These are phyloP conservation scores for Haemorhous mexicanus DNA, from an alignment of 2,113 vertebrate species.

Conservation along the genomic window DNA sequence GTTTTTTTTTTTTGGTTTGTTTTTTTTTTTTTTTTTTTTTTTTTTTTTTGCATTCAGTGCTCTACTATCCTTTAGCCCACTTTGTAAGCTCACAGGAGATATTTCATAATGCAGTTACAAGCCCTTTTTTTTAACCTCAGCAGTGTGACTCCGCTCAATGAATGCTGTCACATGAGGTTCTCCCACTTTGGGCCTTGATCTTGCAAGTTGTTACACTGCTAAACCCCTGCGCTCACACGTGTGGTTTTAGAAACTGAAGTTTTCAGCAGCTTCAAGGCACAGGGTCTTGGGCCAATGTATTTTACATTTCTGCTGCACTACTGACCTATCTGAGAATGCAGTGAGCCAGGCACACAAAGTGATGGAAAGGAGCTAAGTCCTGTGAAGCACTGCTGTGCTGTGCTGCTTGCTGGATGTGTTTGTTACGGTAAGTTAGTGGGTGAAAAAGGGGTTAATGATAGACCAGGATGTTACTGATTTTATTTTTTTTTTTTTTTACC, in stretches of 20 bases:
- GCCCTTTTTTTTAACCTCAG: not conserved
- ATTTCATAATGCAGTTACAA: not conserved
- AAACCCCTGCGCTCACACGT: not conserved
- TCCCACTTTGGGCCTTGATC: conserved; percentile 12
- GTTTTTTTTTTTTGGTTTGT: too few species aligned
- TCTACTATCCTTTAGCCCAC: not conserved
- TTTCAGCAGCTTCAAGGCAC: conserved; percentile 5
- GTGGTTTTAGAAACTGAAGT: not conserved
- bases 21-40: not conserved
- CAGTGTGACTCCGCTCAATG: not conserved
- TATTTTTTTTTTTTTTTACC: not conserved
- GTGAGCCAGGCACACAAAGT: not conserved
- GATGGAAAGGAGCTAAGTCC: not conserved
- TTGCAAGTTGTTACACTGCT: not conserved
- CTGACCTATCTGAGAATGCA: not conserved
- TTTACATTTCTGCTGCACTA: not conserved
- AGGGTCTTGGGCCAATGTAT: not conserved
- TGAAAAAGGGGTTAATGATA: conserved; percentile 15
- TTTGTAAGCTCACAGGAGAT: not conserved
- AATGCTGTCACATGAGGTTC: not conserved
- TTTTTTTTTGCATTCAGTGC: not conserved
- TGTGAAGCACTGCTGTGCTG: not conserved
- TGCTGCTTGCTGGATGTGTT: not conserved
- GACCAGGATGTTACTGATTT: not conserved
- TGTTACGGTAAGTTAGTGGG: not conserved